Evolutionary conservation across 2,113 vertebrate species (phyloP).

Genomic region (Globicephala melas): DNA sequence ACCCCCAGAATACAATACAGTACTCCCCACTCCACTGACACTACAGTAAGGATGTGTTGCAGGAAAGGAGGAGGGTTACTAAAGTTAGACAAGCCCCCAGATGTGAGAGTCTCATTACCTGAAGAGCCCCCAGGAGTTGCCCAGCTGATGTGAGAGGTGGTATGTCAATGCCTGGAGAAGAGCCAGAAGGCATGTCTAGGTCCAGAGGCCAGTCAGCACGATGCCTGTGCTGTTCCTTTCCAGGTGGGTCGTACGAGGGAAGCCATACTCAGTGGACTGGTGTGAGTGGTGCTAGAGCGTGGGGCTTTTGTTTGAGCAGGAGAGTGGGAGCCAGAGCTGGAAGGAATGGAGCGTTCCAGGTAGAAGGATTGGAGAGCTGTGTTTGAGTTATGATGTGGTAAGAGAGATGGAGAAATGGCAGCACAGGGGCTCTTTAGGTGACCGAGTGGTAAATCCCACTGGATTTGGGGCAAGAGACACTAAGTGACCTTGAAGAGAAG

Average conservation of each 20-base stretch:
- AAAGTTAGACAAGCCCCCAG: no score
- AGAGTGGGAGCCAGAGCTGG: neutral
- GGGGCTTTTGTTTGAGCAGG: neutral
- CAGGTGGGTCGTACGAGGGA: neutral
- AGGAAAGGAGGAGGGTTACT: neutral
- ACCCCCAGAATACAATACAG: neutral
- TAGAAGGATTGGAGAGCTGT: neutral
- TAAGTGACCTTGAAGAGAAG: neutral
- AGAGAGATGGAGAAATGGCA: neutral
- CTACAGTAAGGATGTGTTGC: neutral
- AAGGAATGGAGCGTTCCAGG: no score
- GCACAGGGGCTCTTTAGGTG: no score
- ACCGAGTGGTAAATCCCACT: neutral
- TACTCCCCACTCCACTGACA: neutral
- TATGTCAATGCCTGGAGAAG: neutral
- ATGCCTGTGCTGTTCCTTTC: neutral
- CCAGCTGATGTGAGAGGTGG: neutral
- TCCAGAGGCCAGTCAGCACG: fast-evolving
- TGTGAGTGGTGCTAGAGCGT: neutral
- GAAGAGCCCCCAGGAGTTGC: neutral
- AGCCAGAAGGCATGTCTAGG: neutral
- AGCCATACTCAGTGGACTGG: neutral
- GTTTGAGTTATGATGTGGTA: neutral
- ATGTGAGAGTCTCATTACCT: neutral
- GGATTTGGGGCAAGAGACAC: neutral